phyloP scores from a whole-genome alignment of 1,140 invertebrate genomes.

The Drosophila lini region DNA sequence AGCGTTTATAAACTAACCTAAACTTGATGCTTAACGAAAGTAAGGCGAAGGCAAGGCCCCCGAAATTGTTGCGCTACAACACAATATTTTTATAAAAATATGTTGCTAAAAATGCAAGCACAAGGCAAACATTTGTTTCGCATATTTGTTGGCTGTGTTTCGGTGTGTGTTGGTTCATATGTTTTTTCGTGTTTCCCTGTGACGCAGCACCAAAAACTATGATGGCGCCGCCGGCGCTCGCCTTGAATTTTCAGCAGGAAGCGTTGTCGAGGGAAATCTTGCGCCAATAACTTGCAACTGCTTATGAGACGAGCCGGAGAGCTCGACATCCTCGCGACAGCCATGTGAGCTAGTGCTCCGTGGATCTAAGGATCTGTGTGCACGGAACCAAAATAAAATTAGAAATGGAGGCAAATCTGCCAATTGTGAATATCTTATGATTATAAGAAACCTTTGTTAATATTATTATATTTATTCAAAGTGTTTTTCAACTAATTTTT shows the following conservation, averaged over 20 bases:
- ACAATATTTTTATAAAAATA: slow-evolving; percentile 76
- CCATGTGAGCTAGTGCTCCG: slow-evolving; percentile 29
- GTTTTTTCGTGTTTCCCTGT: slow-evolving; percentile 17
- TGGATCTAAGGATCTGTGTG: slow-evolving; percentile 21
- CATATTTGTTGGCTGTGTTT: slow-evolving; percentile 54
- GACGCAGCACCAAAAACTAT: slow-evolving; percentile 59
- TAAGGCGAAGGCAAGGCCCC: slow-evolving; percentile 48
- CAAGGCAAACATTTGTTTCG: slow-evolving; percentile 77
- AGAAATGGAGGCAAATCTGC: neutral
- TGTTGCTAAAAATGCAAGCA: slow-evolving; percentile 75
- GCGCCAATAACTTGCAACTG: slow-evolving; percentile 78
- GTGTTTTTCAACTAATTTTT: neutral
- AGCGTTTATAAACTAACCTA: slow-evolving; percentile 68
- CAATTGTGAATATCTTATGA: neutral
- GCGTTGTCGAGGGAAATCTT: slow-evolving; percentile 71
- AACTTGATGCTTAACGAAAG: slow-evolving; percentile 69
- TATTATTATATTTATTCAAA: neutral
- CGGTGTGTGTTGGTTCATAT: slow-evolving; percentile 3
- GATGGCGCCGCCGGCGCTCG: slow-evolving; percentile 49
- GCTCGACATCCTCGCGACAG: slow-evolving; percentile 26
- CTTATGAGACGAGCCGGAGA: slow-evolving; percentile 64
- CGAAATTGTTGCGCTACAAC: slow-evolving; percentile 60
- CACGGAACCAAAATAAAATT: slow-evolving; percentile 2
- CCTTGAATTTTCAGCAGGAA: slow-evolving; percentile 53
- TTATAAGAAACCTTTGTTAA: neutral